Conservation (phyloP, 2,797 vertebrate species). For the Alauda arvensis region DNA sequence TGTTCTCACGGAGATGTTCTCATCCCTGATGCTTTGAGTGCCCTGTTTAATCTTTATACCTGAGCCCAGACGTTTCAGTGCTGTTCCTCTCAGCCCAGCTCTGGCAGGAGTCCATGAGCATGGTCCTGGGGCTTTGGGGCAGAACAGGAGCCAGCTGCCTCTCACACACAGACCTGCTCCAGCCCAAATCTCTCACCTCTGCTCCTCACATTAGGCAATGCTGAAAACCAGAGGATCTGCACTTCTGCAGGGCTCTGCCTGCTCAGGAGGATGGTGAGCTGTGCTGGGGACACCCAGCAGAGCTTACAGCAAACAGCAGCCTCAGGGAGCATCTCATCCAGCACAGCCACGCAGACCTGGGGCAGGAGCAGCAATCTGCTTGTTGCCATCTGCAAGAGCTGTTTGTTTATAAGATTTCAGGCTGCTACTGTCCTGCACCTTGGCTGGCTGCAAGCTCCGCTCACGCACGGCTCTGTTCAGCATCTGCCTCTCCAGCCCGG, state of each 20-base stretch:
- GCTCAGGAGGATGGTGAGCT: rapidly evolving
- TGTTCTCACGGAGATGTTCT: background rate
- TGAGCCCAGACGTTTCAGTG: background rate
- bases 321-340: background rate
- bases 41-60: background rate
- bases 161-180: background rate
- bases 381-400: background rate
- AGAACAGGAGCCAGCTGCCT: background rate
- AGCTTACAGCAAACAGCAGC: background rate
- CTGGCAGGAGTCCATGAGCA: background rate
- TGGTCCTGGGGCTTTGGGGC: background rate
- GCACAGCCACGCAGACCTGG: rapidly evolving
- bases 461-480: background rate
- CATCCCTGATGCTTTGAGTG: background rate
- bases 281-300: background rate
- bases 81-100: background rate
- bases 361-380: background rate
- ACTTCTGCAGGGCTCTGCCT: background rate
- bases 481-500: background rate
- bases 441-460: background rate
- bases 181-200: background rate
- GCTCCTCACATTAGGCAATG: rapidly evolving
- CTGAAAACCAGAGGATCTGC: background rate
- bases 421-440: constrained; percentile 35
- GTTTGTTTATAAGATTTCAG: constrained; percentile 23